These are phyloP conservation scores for Falco punctatus DNA, from an alignment of 2,113 vertebrate genomes.

Conservation along the genomic window DNA sequence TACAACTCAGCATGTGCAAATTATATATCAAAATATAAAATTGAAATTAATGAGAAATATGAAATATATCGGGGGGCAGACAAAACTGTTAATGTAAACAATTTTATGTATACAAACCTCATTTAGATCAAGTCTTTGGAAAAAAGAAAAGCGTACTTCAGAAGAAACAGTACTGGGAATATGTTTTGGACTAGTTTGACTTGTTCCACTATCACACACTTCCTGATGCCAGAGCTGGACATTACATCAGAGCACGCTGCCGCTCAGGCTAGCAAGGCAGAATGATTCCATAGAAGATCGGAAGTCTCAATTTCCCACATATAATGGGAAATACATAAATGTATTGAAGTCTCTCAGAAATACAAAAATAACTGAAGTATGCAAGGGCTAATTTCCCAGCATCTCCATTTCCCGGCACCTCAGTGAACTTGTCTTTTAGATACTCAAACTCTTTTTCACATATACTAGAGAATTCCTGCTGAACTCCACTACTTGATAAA, in stretches of 20 bases:
- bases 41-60: background rate
- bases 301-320: background rate
- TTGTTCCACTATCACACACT: background rate
- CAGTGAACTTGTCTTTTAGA: background rate
- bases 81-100: background rate
- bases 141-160: background rate
- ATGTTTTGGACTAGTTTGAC: background rate
- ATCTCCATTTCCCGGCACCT: background rate
- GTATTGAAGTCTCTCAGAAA: background rate
- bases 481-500: background rate
- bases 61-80: accelerated
- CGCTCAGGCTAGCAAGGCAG: background rate
- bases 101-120: background rate
- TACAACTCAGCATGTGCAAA: background rate
- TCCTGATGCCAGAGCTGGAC: background rate
- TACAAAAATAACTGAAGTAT: background rate
- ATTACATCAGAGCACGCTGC: background rate
- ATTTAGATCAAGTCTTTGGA: background rate
- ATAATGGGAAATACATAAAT: background rate
- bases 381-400: background rate
- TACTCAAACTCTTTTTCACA: background rate
- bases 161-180: background rate
- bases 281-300: background rate
- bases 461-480: background rate
- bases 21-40: background rate